Conservation (phyloP, 2,888 invertebrate species). For the Dastarcus helophoroides region DNA sequence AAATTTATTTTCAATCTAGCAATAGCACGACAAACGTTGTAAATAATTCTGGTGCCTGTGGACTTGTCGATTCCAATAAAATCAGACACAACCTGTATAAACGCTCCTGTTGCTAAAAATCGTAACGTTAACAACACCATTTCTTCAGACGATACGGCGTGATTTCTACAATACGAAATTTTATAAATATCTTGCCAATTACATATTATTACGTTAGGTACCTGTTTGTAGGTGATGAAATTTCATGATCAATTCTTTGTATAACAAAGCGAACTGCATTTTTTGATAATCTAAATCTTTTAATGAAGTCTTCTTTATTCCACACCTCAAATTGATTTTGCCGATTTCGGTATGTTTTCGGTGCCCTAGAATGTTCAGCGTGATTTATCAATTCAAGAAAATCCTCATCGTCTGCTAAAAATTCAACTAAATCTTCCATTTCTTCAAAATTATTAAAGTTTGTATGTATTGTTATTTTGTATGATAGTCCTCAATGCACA, state of each 20-base stretch:
- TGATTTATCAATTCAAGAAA: slow-evolving; percentile 7
- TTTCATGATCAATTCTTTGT: slow-evolving; percentile 1
- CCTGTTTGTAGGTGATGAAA: slow-evolving; percentile 5
- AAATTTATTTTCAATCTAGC: no score
- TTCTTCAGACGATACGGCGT: no score
- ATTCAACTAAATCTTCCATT: no score
- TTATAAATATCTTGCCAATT: slow-evolving; percentile 2
- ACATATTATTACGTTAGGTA: slow-evolving; percentile 2
- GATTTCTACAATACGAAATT: background rate
- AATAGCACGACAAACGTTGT: no score
- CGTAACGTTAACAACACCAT: no score
- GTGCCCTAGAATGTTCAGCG: background rate
- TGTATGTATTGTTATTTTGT: no score
- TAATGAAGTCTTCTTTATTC: slow-evolving; percentile 6
- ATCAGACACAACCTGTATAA: no score
- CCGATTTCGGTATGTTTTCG: slow-evolving; percentile 3
- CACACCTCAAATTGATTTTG: slow-evolving; percentile 6
- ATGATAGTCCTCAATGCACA: no score
- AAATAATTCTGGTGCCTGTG: no score
- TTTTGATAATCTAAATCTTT: slow-evolving; percentile 8
- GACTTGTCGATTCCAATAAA: no score
- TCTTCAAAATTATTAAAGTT: no score
- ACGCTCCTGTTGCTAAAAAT: no score
- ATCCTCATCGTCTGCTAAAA: slow-evolving; percentile 9
- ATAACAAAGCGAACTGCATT: slow-evolving; percentile 3